A percentile compares a stretch with the other conserved stretches of the same genome.
These are phyloP conservation scores for Pteromalus puparum DNA, from an alignment of 1,140 invertebrate species.

Conservation along the genomic window DNA sequence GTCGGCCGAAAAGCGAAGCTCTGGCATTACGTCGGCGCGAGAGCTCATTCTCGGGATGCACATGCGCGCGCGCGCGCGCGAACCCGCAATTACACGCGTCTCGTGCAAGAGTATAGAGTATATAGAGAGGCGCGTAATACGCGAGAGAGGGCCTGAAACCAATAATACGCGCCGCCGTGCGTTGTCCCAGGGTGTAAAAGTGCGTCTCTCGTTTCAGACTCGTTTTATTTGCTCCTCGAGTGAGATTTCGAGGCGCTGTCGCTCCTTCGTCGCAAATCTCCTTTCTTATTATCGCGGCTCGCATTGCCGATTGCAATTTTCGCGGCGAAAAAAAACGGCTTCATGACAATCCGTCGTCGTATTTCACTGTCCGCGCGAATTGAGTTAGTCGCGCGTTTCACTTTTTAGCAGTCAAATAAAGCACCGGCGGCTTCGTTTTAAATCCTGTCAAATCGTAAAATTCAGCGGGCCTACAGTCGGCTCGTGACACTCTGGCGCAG, in stretches of 20 bases:
- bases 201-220: conserved; percentile 22
- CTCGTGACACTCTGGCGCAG: conserved; percentile 29
- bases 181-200: conserved; percentile 31
- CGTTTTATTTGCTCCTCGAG: not conserved
- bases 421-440: conserved; percentile 37
- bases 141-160: conserved; percentile 18
- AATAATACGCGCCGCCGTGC: conserved; percentile 30
- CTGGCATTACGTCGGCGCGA: conserved; percentile 4
- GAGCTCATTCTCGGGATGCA: not conserved
- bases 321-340: not conserved
- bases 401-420: conserved; percentile 52
- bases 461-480: not conserved
- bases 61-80: not conserved
- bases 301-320: conserved; percentile 38
- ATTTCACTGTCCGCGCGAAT: conserved; percentile 42
- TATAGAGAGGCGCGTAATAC: no score
- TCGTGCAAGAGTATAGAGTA: conserved; percentile 33
- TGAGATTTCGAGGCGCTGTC: conserved; percentile 1
- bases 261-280: conserved; percentile 42
- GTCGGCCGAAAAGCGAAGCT: not conserved
- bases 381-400: conserved; percentile 52
- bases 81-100: conserved; percentile 43
- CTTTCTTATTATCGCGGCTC: conserved; percentile 48
- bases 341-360: conserved; percentile 50
- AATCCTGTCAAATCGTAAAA: conserved; percentile 45